phyloP scores from a whole-genome alignment of 1,140 invertebrate genomes.

The Zaprionus ornatus region DNA sequence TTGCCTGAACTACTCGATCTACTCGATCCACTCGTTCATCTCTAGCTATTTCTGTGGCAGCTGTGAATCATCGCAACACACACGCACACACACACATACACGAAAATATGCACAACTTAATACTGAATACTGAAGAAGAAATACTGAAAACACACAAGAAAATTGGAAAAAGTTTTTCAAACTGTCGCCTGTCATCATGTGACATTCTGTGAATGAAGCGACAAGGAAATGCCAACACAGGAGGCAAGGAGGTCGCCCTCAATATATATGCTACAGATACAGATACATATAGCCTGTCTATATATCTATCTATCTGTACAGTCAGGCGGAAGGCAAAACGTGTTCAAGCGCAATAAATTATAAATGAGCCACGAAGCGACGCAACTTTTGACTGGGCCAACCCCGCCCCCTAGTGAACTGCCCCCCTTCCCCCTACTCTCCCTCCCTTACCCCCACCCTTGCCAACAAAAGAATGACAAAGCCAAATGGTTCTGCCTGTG shows the following conservation, averaged over 20 bases:
- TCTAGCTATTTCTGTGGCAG: constrained; percentile 51
- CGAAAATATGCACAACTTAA: constrained; percentile 43
- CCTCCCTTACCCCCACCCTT: background rate
- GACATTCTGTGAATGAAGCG: constrained; percentile 62
- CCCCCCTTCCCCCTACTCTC: constrained; percentile 8
- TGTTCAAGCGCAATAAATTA: constrained; percentile 76
- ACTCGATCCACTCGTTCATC: constrained; percentile 43
- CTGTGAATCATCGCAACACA: constrained; percentile 52
- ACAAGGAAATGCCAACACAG: constrained; percentile 63
- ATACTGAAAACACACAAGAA: constrained; percentile 19
- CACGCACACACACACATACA: constrained; percentile 21
- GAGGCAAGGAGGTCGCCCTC: constrained; percentile 37
- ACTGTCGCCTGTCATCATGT: constrained; percentile 76
- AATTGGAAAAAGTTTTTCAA: constrained; percentile 42
- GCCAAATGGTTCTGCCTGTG: constrained; percentile 37
- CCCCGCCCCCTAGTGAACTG: constrained; percentile 17
- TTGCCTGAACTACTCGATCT: constrained; percentile 17
- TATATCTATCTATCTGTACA: background rate
- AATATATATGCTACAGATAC: constrained; percentile 13
- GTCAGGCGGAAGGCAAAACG: constrained; percentile 47
- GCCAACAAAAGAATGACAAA: constrained; percentile 55
- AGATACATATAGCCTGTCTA: background rate
- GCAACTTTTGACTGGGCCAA: constrained; percentile 45
- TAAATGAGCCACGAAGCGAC: constrained; percentile 56
- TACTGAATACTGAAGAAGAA: constrained; percentile 40